Evolutionary conservation across 2,888 invertebrate species (phyloP).

Genomic region (Clivina fossor): DNA sequence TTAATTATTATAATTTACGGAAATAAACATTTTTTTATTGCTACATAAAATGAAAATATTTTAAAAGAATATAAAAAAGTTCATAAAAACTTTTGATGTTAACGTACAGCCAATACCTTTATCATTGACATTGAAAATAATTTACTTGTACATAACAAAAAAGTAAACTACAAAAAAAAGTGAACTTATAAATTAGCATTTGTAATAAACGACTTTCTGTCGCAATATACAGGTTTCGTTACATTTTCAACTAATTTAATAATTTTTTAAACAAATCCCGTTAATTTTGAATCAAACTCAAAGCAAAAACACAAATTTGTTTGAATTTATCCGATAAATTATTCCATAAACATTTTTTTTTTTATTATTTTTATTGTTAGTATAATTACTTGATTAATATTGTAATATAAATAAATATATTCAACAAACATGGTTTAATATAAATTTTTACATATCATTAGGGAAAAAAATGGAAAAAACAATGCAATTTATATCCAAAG

Average conservation of each 20-base stretch:
- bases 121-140: slow-evolving; percentile 23
- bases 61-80: not conserved
- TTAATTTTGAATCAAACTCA: too few species aligned
- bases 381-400: too few species aligned
- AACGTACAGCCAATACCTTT: slow-evolving; percentile 11
- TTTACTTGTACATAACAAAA: not conserved
- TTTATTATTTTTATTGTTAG: not conserved
- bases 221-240: slow-evolving; percentile 20
- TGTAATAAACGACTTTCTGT: slow-evolving; percentile 15
- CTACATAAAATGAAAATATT: not conserved
- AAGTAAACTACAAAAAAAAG: slow-evolving; percentile 5
- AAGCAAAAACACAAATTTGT: too few species aligned
- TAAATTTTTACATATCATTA: slow-evolving; percentile 13
- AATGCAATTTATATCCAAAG: slow-evolving; percentile 28
- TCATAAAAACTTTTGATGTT: slow-evolving; percentile 4
- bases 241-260: not conserved
- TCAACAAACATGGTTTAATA: slow-evolving; percentile 15
- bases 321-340: too few species aligned
- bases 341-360: too few species aligned
- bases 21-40: not conserved
- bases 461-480: slow-evolving; percentile 17
- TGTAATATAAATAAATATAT: too few species aligned
- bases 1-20: too few species aligned
- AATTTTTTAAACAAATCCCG: too few species aligned
- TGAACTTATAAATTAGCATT: slow-evolving; percentile 21